Percentiles rank a stretch among this genome's conserved stretches.
These are phyloP conservation scores for Microtus pennsylvanicus DNA, from an alignment of 2,113 vertebrate genomes.

Conservation along the genomic window DNA sequence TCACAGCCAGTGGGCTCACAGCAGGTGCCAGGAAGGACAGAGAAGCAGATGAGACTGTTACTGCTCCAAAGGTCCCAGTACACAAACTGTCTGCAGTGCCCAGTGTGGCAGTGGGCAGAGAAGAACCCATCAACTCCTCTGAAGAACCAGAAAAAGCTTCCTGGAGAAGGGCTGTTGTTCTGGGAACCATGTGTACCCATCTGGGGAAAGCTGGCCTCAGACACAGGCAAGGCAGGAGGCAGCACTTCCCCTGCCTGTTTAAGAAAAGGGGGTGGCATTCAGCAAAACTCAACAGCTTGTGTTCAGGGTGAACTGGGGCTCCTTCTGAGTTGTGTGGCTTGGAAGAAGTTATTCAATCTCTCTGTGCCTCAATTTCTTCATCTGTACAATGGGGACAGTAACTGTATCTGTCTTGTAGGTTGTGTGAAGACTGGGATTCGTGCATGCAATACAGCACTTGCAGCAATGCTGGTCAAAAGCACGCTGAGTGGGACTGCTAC, in stretches of 20 bases:
- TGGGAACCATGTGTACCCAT: background rate
- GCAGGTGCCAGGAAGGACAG: background rate
- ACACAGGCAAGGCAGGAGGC: background rate
- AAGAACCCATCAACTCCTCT: background rate
- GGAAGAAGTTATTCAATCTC: background rate
- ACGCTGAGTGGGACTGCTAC: too few relatives aligned
- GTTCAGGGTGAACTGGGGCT: background rate
- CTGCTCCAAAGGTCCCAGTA: background rate
- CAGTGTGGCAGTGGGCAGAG: background rate
- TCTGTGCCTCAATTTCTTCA: background rate
- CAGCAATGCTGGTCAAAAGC: background rate
- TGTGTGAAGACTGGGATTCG: background rate
- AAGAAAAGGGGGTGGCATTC: background rate
- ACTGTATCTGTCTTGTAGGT: background rate
- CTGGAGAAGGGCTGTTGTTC: background rate
- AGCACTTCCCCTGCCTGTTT: background rate
- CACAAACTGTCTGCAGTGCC: background rate
- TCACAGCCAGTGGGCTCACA: background rate
- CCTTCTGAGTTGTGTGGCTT: background rate
- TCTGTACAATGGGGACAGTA: background rate
- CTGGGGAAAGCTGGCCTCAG: background rate
- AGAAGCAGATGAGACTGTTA: background rate
- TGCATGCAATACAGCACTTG: background rate
- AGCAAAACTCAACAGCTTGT: background rate
- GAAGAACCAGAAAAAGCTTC: background rate